Conservation (phyloP, 2,888 invertebrate species). For the Dasysyrphus albostriatus region DNA sequence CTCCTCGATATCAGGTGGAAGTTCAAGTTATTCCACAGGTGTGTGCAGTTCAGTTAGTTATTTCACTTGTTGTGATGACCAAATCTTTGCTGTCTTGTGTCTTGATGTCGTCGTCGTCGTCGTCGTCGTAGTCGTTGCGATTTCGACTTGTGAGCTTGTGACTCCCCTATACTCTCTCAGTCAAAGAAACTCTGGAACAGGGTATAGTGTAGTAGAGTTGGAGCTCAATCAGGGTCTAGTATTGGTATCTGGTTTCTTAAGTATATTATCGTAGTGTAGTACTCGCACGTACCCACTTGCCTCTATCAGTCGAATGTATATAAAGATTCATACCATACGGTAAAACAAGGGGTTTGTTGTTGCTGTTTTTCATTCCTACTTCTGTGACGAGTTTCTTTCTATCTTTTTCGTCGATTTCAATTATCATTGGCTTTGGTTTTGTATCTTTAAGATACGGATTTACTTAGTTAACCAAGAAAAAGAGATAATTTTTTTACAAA, state of each 20-base stretch:
- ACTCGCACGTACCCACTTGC: constrained; percentile 21
- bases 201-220: constrained; percentile 21
- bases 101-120: constrained; percentile 39
- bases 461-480: background rate
- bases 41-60: constrained; percentile 70
- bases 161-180: constrained; percentile 41
- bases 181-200: constrained; percentile 15
- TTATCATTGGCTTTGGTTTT: constrained; percentile 41
- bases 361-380: constrained; percentile 53
- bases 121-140: background rate
- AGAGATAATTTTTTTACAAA: background rate
- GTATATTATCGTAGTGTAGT: constrained; percentile 21
- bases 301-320: constrained; percentile 33
- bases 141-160: background rate
- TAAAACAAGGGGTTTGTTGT: constrained; percentile 43
- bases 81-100: constrained; percentile 34
- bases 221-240: constrained; percentile 49
- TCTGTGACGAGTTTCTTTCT: constrained; percentile 63
- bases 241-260: constrained; percentile 64
- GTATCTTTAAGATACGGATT: constrained; percentile 45
- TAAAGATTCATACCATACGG: constrained; percentile 53
- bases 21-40: constrained; percentile 74
- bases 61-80: constrained; percentile 70
- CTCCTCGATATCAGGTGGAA: constrained; percentile 65
- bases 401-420: constrained; percentile 58